A percentile compares a stretch with the other conserved stretches of the same genome.
These are phyloP conservation scores for Tenthredo livida DNA, from an alignment of 2,888 invertebrate genomes.

Conservation along the genomic window DNA sequence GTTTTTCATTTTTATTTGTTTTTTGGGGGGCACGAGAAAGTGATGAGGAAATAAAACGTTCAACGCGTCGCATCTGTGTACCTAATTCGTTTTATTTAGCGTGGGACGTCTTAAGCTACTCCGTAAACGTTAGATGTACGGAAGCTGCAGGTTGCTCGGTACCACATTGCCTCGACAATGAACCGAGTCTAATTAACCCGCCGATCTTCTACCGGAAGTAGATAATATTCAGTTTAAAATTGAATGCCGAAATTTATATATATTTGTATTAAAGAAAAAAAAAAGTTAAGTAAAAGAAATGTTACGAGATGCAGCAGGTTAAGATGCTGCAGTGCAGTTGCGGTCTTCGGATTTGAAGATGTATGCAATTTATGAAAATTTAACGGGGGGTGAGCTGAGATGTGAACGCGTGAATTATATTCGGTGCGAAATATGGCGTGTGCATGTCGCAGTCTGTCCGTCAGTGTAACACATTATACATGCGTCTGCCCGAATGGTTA, in stretches of 20 bases:
- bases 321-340: background rate
- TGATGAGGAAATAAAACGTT: conserved; percentile 3
- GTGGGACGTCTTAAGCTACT: conserved; percentile 18
- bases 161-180: background rate
- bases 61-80: background rate
- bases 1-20: no score
- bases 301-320: background rate
- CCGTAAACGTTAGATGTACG: conserved; percentile 13
- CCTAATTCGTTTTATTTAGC: conserved; percentile 14
- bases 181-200: conserved; percentile 24
- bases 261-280: background rate
- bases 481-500: conserved; percentile 67
- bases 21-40: conserved; percentile 12
- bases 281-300: background rate
- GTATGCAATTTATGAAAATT: background rate
- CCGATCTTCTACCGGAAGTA: conserved; percentile 32
- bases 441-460: background rate
- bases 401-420: background rate
- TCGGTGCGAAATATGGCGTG: background rate
- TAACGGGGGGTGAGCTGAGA: background rate
- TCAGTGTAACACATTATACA: conserved; percentile 13
- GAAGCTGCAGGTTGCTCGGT: conserved; percentile 23
- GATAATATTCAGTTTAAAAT: background rate
- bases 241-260: background rate
- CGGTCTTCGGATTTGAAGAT: background rate